A percentile compares a stretch with the other conserved stretches of the same genome.
Conservation (phyloP, 2,888 invertebrate genomes). For the Oxyscelio sp. region DNA sequence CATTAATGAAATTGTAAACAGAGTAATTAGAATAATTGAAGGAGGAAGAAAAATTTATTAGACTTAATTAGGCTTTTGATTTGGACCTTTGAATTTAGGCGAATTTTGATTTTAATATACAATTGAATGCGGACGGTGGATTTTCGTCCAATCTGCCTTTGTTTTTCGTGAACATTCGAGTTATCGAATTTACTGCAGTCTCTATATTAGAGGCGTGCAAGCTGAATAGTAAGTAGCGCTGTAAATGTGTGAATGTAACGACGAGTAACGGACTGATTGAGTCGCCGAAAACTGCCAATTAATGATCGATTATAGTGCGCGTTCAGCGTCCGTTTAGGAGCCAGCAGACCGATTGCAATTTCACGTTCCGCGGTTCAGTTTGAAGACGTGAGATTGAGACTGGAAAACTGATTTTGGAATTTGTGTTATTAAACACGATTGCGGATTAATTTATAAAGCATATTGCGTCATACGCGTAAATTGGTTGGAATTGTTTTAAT, state of each 20-base stretch:
- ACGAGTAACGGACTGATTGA: slow-evolving; percentile 45
- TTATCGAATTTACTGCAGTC: slow-evolving; percentile 58
- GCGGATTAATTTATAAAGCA: too few relatives aligned
- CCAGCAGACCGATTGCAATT: slow-evolving; percentile 29
- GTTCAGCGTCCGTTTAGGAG: slow-evolving; percentile 31
- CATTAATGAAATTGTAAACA: too few relatives aligned
- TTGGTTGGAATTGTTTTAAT: too few relatives aligned
- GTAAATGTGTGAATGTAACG: slow-evolving; percentile 54
- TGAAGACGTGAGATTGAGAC: neutral
- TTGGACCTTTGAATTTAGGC: too few relatives aligned
- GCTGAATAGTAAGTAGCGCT: slow-evolving; percentile 50
- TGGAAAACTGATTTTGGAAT: neutral
- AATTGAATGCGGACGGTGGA: neutral
- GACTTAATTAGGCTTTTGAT: too few relatives aligned
- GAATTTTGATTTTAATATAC: too few relatives aligned
- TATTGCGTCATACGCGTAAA: too few relatives aligned
- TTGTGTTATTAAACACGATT: too few relatives aligned
- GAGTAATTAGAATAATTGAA: too few relatives aligned
- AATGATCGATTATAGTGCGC: slow-evolving; percentile 23
- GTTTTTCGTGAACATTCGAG: slow-evolving; percentile 42
- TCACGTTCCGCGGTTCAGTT: neutral
- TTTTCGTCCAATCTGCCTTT: slow-evolving; percentile 27
- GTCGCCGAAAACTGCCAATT: slow-evolving; percentile 68
- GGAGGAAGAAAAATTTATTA: too few relatives aligned
- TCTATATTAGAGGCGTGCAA: slow-evolving; percentile 70